phyloP scores from a whole-genome alignment of 2,797 vertebrate genomes.

The Zenarchopterus dispar region DNA sequence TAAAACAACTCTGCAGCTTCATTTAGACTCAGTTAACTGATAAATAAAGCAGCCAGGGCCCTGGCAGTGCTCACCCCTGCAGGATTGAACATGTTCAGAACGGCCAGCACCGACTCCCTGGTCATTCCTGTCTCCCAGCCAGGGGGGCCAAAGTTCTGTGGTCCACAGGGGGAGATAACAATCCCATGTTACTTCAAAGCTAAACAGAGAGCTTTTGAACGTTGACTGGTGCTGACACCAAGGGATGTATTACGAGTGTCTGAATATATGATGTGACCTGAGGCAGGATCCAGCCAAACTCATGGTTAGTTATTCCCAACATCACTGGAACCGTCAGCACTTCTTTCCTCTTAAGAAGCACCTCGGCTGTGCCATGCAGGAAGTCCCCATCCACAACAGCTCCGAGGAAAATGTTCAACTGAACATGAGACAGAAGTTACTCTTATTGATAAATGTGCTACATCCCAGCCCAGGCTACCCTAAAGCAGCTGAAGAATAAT shows the following conservation, averaged over 20 bases:
- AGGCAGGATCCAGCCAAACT: conserved; percentile 85
- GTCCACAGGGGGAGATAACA: conserved; percentile 5
- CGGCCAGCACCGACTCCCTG: conserved; percentile 57
- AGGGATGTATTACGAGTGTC: neutral
- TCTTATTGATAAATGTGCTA: neutral
- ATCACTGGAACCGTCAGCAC: conserved; percentile 81
- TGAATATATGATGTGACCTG: conserved; percentile 54
- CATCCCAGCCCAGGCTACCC: neutral
- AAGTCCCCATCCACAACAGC: conserved; percentile 76
- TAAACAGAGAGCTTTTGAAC: neutral
- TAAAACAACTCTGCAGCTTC: no score
- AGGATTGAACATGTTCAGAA: conserved; percentile 70
- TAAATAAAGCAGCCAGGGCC: neutral
- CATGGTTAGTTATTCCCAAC: conserved; percentile 83
- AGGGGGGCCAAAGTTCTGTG: conserved; percentile 64
- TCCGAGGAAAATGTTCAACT: conserved; percentile 72
- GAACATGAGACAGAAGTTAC: neutral
- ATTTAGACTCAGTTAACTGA: no score
- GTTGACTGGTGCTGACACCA: neutral
- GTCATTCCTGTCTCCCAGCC: conserved; percentile 79
- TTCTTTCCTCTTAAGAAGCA: conserved; percentile 76
- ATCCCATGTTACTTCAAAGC: neutral
- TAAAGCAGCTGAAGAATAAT: neutral
- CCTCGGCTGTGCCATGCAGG: conserved; percentile 69
- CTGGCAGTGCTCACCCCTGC: conserved; percentile 62